Evolutionary conservation across 2,797 vertebrate species (phyloP), one percentile per base, ranked within the genome.

Genomic region (Thripadectes ignobilis): DNA sequence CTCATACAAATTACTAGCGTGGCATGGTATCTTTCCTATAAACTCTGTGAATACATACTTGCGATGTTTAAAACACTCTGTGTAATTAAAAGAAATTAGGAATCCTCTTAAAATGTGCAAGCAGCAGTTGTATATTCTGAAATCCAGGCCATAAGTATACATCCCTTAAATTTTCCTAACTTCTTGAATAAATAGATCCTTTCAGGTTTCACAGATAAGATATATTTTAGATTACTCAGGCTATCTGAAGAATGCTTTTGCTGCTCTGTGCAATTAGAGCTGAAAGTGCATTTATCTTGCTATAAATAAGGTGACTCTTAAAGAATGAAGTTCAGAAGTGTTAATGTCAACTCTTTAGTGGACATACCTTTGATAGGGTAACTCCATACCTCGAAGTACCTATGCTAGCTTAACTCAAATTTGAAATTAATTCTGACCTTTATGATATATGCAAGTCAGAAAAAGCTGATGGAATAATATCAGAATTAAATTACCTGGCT

Each of bases 291-390:
- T 92, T 92, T 81, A 79, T 91, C 87, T 92, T 90, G 48, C 81
- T 86, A 89, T 75, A 95, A 93, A 91, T 95, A 96, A 95, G 71
- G 91, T 82, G 69, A 67, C 73, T 88, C 51, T 93, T 48, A 84
- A 93, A 90, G 87, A 96, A 94, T 88, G 63, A 96, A 95, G 84
- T 92, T 95, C 85, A 86, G 39, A 95, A 95, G 66, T 67, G 59
- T 76, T 89, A 80, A 89, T 87, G 94, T 93, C 88, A 92, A 49
- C 34, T 72, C 65, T 89, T 95, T 66, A 82, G 49, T 38, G 65
- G 63, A 66, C 39, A 20, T 68, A 61, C 29, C 79, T 95, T 75
- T 88, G 36, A 88, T 19, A 78, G 58, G 34, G 75, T 88, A 91
- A 82, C n/a, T 54, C 16, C 10, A 3, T 29, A 66, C 72, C 54